phyloP scores from a whole-genome alignment of 2,797 vertebrate genomes.

The Cynodonichthys magdalenae region DNA sequence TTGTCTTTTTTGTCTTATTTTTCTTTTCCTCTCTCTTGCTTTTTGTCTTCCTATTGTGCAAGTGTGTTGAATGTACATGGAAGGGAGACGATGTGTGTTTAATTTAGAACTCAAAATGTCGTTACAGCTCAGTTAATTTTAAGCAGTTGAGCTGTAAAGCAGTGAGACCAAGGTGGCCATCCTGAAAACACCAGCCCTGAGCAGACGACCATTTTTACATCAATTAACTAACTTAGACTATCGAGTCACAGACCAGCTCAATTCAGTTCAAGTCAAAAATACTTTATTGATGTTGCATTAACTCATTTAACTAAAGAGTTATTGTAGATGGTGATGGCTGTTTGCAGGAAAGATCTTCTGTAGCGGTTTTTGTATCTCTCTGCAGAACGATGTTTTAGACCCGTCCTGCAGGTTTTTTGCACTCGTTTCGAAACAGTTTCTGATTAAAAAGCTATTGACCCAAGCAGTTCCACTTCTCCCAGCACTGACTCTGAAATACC shows the following conservation, averaged over 20 bases:
- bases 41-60: background rate
- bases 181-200: background rate
- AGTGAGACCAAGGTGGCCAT: background rate
- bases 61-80: background rate
- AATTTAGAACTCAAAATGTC: background rate
- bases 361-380: too few species aligned
- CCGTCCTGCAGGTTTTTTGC: slow-evolving; percentile 22
- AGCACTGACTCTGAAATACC: slow-evolving; percentile 47
- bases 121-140: background rate
- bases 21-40: background rate
- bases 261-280: too few species aligned
- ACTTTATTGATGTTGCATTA: too few species aligned
- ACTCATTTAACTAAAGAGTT: too few species aligned
- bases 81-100: background rate
- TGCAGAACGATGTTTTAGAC: slow-evolving; percentile 22
- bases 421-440: slow-evolving; percentile 41
- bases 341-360: too few species aligned
- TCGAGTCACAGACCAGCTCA: background rate
- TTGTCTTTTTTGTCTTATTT: slow-evolving; percentile 4
- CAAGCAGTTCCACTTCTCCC: slow-evolving; percentile 31
- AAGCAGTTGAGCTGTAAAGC: background rate
- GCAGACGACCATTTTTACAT: slow-evolving; percentile 6
- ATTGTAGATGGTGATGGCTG: too few species aligned
- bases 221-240: slow-evolving; percentile 12
- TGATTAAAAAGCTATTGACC: slow-evolving; percentile 70